Base-by-base conservation (phyloP, 2,113 vertebrate species). In the Pygoscelis adeliae region DNA sequence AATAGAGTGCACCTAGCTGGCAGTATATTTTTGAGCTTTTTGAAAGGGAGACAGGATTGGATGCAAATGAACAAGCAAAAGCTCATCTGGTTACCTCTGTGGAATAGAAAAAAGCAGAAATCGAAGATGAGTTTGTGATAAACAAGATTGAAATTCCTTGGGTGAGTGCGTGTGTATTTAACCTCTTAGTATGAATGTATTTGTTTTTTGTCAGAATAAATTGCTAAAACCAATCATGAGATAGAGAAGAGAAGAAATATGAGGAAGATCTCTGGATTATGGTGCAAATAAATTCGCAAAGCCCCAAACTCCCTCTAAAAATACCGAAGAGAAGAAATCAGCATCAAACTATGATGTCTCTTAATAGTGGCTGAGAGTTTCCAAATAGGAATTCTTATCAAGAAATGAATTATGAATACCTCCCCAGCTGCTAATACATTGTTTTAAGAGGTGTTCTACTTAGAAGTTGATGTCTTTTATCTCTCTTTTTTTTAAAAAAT, bases 81-180 rank as follows among this genome's bases (percentile, higher is more conserved):
- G 61, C 85, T 89, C 52, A 55, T 80, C 62, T 87, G 21, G 30
- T 72, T 42, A 34, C 67, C 13, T 2, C 34, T 34, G 47, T 46
- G 61, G 59, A 87, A 97, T 73, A 83, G 83, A 78, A 92, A 94
- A 69, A 81, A 91, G 50, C 84, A 95, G 70, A 84, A 93, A 95
- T 62, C 55, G 73, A 93, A 95, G 77, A 95, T 86, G 70, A 30
- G 66, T 95, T 95, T 96, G 44, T 94, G 69, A 94, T 83, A 97
- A 97, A 86, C 46, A 91, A 86, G 89, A 81, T 81, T 89, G 76
- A 95, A 95, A 79, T 93, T 93, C 81, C 59, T 88, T 92, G 85
- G 78, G 87, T 96, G 88, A 69, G 26, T 10, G 50, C 32, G 3
- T 72, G 71, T 76, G 82, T 26, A 47, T 94, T 97, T 98, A 94